These are phyloP conservation scores for Avahi laniger DNA, from an alignment of 2,797 vertebrate species.

Conservation along the genomic window DNA sequence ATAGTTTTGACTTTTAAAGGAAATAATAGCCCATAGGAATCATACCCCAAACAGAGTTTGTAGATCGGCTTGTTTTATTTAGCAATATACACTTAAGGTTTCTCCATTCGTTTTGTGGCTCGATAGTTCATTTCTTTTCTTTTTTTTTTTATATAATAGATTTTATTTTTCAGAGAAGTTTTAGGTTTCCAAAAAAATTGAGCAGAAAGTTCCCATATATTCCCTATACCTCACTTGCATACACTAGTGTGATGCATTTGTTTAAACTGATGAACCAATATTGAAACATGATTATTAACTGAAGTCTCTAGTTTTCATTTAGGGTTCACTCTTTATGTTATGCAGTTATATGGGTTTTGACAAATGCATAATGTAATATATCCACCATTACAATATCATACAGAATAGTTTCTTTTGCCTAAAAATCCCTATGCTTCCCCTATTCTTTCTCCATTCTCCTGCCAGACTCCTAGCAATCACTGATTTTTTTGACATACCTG, in stretches of 20 bases:
- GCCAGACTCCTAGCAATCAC: background rate
- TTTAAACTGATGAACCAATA: background rate
- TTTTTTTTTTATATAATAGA: too few species aligned
- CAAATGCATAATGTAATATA: background rate
- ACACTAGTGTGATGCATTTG: background rate
- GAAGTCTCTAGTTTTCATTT: background rate
- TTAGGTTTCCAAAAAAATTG: too few species aligned
- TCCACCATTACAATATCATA: background rate
- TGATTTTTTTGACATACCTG: background rate
- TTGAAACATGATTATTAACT: background rate
- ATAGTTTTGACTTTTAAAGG: too few species aligned
- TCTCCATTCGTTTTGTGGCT: too few species aligned
- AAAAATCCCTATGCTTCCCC: background rate
- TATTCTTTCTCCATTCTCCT: fast-evolving
- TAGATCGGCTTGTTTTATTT: too few species aligned
- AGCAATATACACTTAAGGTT: too few species aligned
- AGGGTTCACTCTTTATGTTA: background rate
- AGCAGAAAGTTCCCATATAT: too few species aligned
- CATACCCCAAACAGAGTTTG: too few species aligned
- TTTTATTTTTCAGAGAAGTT: too few species aligned
- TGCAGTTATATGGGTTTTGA: background rate
- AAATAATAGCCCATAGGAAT: too few species aligned
- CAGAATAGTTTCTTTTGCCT: background rate
- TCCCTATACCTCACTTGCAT: background rate
- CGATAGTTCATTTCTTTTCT: too few species aligned